Evolutionary conservation across 2,888 invertebrate genomes (phyloP), one percentile per base, ranked within the genome.

Genomic region (Protula sp.): DNA sequence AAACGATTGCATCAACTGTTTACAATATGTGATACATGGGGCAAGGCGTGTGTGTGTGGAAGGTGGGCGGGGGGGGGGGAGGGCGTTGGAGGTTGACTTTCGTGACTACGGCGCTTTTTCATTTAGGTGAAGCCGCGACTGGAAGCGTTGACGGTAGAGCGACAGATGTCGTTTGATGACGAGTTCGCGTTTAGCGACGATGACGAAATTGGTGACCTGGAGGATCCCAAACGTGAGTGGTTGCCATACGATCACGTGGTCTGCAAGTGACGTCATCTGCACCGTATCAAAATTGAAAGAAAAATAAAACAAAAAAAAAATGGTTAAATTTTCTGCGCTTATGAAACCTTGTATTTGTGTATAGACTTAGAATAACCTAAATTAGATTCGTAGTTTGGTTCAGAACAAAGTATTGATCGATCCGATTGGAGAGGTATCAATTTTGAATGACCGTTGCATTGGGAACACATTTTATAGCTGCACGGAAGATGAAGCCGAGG

Each of bases 141-240:
- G 0, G 74, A 78, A 60, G 74, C 78, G 5, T 65, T 78, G 55
- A 78, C 76, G 1, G 65, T 77, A 29, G 77, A 77, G 59, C 64
- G 69, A 55, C 74, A 77, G 50, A 65, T 76, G 5, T 72, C 76
- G 22, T 73, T 70, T 62, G 76, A 77, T 57, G 71, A 72, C 2
- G 73, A 73, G 55, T 65, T 69, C 57, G 73, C 73, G 50, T 64
- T 70, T 59, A 74, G 73, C 5, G 77, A 76, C 54, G 79, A 79
- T 56, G 80, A 80, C 65, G 78, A 78, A 58, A 62, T 75, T 2
- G 78, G 78, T 4, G 80, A 79, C 65, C 78, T 78, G 53, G 79
- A 79, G 64, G 64, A 62, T 9, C n/a, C 24, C 19, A 57, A 30
- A 65, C n/a, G n/a, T n/a, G n/a, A n/a, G 54, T 31, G n/a, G n/a